These are phyloP conservation scores for Brachionus manjavacas DNA, from an alignment of 1,140 invertebrate species.

Conservation along the genomic window DNA sequence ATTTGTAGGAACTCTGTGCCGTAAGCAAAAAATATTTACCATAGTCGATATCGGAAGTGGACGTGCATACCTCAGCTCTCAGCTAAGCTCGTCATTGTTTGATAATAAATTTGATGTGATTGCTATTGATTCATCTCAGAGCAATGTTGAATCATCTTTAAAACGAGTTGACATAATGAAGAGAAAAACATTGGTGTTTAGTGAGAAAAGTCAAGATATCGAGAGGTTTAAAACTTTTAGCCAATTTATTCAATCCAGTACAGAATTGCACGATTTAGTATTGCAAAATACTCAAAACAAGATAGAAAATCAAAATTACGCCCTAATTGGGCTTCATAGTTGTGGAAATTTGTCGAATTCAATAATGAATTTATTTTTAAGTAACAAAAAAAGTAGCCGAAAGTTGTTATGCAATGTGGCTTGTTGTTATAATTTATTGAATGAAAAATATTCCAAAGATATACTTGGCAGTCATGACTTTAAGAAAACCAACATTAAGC, in stretches of 20 bases:
- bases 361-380: slow-evolving; percentile 48
- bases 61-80: slow-evolving; percentile 73
- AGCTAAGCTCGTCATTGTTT: slow-evolving; percentile 62
- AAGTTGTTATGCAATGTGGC: slow-evolving; percentile 49
- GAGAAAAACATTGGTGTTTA: slow-evolving; percentile 55
- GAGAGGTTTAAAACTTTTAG: slow-evolving; percentile 16
- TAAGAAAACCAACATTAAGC: slow-evolving; percentile 34
- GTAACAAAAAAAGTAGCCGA: slow-evolving; percentile 41
- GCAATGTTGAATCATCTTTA: slow-evolving; percentile 65
- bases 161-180: slow-evolving; percentile 58
- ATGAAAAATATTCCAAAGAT: slow-evolving; percentile 47
- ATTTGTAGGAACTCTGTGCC: slow-evolving; percentile 13
- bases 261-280: neutral
- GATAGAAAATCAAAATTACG: slow-evolving; percentile 10
- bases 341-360: slow-evolving; percentile 51
- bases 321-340: slow-evolving; percentile 50
- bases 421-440: slow-evolving; percentile 53
- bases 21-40: slow-evolving; percentile 10
- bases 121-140: slow-evolving; percentile 69
- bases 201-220: slow-evolving; percentile 43
- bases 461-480: slow-evolving; percentile 49
- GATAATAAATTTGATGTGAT: slow-evolving; percentile 68
- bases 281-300: neutral
- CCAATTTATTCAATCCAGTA: slow-evolving; percentile 42
- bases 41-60: slow-evolving; percentile 79